phyloP scores from a whole-genome alignment of 1,140 invertebrate species.

The Papilio polytes region DNA sequence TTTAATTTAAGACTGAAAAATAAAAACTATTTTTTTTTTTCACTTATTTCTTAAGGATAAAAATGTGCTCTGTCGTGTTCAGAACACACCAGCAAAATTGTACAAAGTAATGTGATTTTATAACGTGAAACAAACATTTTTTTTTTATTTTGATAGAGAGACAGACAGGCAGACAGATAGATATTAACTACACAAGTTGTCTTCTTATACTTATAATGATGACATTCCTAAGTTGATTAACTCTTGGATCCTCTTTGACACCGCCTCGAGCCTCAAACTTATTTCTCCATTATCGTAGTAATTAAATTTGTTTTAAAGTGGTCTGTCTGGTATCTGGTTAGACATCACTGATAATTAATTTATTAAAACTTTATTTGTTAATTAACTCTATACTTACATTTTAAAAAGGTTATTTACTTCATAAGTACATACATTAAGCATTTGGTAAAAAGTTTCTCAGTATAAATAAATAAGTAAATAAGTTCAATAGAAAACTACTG shows the following conservation, averaged over 20 bases:
- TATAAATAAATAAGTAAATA: background rate
- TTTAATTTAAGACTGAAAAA: too few species aligned
- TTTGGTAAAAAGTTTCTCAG: background rate
- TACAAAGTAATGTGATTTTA: too few species aligned
- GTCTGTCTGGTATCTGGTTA: constrained; percentile 9
- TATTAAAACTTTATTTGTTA: constrained; percentile 13
- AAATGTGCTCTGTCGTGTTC: too few species aligned
- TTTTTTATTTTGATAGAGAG: background rate
- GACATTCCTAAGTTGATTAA: background rate
- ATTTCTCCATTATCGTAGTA: constrained; percentile 1
- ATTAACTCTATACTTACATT: background rate
- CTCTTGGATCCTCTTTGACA: constrained; percentile 5
- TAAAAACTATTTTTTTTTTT: too few species aligned
- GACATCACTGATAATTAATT: constrained; percentile 11
- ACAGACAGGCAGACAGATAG: background rate
- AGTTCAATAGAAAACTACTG: background rate
- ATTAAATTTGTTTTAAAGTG: constrained; percentile 22
- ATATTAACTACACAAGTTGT: background rate
- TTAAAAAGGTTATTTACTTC: background rate
- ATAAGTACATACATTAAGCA: background rate
- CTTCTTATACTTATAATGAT: background rate
- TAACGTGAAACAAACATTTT: too few species aligned
- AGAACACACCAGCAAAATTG: too few species aligned
- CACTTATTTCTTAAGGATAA: too few species aligned
- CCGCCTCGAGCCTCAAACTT: constrained; percentile 4